A percentile compares a stretch with the other conserved stretches of the same genome.
These are phyloP conservation scores for Parus major DNA, from an alignment of 2,113 vertebrate genomes.

Conservation along the genomic window DNA sequence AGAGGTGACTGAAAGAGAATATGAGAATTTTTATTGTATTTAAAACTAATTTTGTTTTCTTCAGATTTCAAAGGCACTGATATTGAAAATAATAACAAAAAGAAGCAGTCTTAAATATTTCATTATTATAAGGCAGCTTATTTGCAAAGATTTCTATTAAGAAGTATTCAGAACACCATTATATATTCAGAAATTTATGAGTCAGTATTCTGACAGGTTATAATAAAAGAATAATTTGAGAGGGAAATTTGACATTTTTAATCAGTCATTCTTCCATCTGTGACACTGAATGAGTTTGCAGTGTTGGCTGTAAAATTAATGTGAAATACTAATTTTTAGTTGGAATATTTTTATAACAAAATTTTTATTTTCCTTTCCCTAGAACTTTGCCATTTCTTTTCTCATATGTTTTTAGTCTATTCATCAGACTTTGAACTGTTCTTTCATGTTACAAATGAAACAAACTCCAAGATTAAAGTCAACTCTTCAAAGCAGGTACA, in stretches of 20 bases:
- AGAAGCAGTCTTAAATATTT: background rate
- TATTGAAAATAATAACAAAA: background rate
- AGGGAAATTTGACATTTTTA: background rate
- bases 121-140: background rate
- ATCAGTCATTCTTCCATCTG: background rate
- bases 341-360: background rate
- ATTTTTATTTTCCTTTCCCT: background rate
- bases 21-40: background rate
- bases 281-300: background rate
- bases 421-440: background rate
- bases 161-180: background rate
- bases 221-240: background rate
- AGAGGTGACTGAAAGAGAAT: background rate
- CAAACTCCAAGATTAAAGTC: background rate
- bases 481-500: background rate
- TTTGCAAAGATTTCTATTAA: background rate
- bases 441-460: background rate
- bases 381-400: background rate
- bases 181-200: background rate
- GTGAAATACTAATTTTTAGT: too few species aligned
- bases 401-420: background rate
- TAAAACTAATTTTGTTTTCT: background rate
- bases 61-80: background rate
- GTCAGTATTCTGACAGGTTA: background rate
- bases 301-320: background rate